Evolutionary conservation across 1,140 invertebrate genomes (phyloP).

Genomic region (Macrosteles quadrilineatus): DNA sequence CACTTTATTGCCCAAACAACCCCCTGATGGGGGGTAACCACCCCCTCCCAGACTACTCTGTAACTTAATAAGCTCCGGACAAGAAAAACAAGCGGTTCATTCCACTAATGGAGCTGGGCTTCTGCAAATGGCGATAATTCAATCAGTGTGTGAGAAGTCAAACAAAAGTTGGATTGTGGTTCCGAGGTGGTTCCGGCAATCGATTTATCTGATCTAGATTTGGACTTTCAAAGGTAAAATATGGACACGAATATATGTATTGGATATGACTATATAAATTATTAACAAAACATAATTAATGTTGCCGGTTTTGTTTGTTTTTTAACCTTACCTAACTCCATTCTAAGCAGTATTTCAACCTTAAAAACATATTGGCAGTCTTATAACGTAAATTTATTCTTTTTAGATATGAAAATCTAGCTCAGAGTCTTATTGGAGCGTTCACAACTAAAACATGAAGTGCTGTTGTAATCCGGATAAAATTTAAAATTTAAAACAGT

Average conservation of each 20-base stretch:
- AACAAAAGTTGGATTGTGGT: not conserved
- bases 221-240: not conserved
- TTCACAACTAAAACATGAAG: too few species aligned
- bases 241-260: not conserved
- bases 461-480: too few species aligned
- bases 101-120: slow-evolving; percentile 26
- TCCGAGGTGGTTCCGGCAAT: not conserved
- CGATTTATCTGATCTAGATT: not conserved
- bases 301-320: not conserved
- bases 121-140: slow-evolving; percentile 22
- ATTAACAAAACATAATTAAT: not conserved
- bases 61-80: slow-evolving; percentile 32
- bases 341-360: too few species aligned
- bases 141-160: slow-evolving; percentile 18
- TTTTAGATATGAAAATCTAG: too few species aligned
- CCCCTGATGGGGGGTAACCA: not conserved
- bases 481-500: too few species aligned
- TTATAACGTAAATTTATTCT: too few species aligned
- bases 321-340: too few species aligned
- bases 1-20: slow-evolving; percentile 29
- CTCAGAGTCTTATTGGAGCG: too few species aligned
- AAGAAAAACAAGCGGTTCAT: slow-evolving; percentile 30
- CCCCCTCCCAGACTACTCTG: slow-evolving; percentile 6
- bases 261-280: not conserved
- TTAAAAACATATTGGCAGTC: too few species aligned